Base-by-base conservation (phyloP, 2,888 invertebrate species). In the Brachyptera risi region DNA sequence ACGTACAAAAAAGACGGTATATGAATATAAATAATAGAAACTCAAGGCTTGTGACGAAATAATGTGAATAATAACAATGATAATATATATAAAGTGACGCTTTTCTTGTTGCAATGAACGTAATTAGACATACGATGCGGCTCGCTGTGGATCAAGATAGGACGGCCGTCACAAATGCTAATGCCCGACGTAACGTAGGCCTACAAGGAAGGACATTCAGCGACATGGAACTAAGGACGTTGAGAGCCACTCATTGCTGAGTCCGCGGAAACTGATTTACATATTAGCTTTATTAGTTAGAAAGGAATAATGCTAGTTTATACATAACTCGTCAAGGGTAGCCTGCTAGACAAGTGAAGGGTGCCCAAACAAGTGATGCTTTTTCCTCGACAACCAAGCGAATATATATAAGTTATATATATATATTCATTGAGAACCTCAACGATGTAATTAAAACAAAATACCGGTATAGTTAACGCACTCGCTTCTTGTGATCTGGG, bases 171-270 rank as follows among this genome's bases (percentile, higher is more conserved):
- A 51, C 31, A 54, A 54, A 54, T 54, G 54, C 54, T 54, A 54
- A 54, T 54, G 54, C 19, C 19, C 19, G 35, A 21, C 21, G 47
- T 38, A n/a, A n/a, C n/a, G n/a, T n/a, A n/a, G n/a, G n/a, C 38
- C 23, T n/a, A 37, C 44, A 47, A 31, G 47, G 58, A 37, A 47
- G 47, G 47, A 61, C 61, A 61, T 24, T 27, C 61, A 58, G n/a
- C 61, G 51, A 58, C 50, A 58, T 35, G 61, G 61, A 61, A 61
- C 61, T 61, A 61, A 61, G 61, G 61, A 44, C 38, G 58, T 51
- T 40, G 31, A 15, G 47, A 47, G 23, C 24, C 47, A 47, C 47
- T 54, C 54, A 54, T 54, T 54, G 54, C n/a, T 35, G 54, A 37
- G 35, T 35, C 37, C 35, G 37, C n/a, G 37, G 37, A 54, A 37